phyloP scores from a whole-genome alignment of 2,888 invertebrate genomes.

The Eustalomyia histrio region DNA sequence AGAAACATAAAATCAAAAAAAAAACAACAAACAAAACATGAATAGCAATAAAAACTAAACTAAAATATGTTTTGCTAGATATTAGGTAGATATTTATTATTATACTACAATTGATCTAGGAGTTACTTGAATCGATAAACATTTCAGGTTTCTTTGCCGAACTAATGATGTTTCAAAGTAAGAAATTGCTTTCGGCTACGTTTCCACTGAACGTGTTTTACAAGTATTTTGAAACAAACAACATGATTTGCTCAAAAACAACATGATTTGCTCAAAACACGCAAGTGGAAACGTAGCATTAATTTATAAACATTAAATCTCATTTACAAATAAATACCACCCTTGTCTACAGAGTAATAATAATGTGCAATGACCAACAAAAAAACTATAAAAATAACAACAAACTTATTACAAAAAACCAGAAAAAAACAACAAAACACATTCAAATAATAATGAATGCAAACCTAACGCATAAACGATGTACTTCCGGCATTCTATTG shows the following conservation, averaged over 20 bases:
- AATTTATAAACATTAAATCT: too few species aligned
- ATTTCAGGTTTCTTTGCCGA: too few species aligned
- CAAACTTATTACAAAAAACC: conserved; percentile 42
- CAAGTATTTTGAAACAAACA: too few species aligned
- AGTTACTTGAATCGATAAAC: too few species aligned
- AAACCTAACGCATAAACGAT: conserved; percentile 59
- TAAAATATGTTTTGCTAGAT: not conserved
- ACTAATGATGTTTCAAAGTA: too few species aligned
- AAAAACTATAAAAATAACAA: conserved; percentile 24
- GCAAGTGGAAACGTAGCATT: too few species aligned
- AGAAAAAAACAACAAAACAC: conserved; percentile 33
- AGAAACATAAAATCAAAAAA: conserved; percentile 38
- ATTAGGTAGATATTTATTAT: not conserved
- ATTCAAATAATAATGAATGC: conserved; percentile 55
- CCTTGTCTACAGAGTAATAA: not conserved
- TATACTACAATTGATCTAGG: too few species aligned
- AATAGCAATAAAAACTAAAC: conserved; percentile 33
- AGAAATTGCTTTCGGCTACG: too few species aligned
- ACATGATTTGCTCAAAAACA: too few species aligned
- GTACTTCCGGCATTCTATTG: conserved; percentile 64
- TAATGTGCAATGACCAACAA: conserved; percentile 39
- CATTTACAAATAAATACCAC: not conserved
- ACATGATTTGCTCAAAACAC: too few species aligned
- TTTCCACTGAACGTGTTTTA: too few species aligned
- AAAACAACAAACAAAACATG: not conserved